Evolutionary conservation across 2,113 vertebrate genomes (phyloP).

Genomic region (Mastomys coucha): DNA sequence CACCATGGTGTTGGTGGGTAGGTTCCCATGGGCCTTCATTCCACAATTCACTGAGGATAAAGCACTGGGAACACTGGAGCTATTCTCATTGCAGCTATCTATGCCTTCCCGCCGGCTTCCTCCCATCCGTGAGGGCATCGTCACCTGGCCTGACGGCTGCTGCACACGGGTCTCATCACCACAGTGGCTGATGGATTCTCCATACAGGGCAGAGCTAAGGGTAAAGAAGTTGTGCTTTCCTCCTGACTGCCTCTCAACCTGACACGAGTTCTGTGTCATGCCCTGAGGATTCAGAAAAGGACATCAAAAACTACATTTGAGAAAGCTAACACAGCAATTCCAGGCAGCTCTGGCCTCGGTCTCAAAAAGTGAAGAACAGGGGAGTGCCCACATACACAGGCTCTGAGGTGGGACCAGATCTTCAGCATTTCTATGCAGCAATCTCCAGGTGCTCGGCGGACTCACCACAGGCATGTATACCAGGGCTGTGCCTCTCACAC

Average conservation of each 20-base stretch:
- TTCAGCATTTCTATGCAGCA: neutral
- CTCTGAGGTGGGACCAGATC: neutral
- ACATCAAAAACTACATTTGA: neutral
- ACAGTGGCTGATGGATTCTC: rapidly evolving
- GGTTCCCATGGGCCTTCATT: neutral
- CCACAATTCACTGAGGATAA: neutral
- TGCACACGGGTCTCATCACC: neutral
- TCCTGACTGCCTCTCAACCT: neutral
- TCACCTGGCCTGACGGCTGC: neutral
- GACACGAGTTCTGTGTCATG: neutral
- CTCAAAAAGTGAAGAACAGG: neutral
- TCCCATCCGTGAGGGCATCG: rapidly evolving
- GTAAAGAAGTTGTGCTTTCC: neutral
- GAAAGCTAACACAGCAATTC: neutral
- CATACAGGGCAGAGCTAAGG: neutral
- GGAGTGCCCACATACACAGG: neutral
- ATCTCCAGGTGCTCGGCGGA: neutral
- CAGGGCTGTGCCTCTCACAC: rapidly evolving
- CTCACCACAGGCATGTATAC: neutral
- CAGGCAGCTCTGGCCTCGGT: neutral
- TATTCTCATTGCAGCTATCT: neutral
- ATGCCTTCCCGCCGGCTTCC: neutral
- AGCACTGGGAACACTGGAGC: too few relatives aligned
- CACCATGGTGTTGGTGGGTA: neutral
- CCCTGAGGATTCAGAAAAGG: neutral